Evolutionary conservation across 2,888 invertebrate genomes (phyloP), one percentile per base, ranked within the genome.

Genomic region (Scaptomyza cyrtandrae): DNA sequence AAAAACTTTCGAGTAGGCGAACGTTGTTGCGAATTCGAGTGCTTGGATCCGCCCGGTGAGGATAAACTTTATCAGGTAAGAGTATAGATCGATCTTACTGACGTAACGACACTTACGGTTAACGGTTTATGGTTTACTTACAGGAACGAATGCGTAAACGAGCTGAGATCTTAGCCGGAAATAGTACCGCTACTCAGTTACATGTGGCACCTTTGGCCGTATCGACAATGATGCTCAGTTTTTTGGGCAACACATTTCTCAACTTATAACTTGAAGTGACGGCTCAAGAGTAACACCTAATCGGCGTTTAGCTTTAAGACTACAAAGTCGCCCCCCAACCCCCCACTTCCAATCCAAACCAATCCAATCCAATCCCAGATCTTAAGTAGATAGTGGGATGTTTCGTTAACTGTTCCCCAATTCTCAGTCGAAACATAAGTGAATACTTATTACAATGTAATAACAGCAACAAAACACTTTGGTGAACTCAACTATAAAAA

Each of bases 21-120:
- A 90, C 94, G 96, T 66, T 98, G 98, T 93, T 98, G 98, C 91
- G 96, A 97, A 90, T 98, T 97, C 92, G 95, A 96, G 90, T 98
- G 98, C 92, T 93, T 97, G 80, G 97, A 97, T 92, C 95, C 95
- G 0, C 95, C 95, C 0, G 95, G 95, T 0, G 94, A 95, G 82
- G 94, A 95, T 90, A 93, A 92, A 60, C 91, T 93, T 52, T 94
- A 94, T 91, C 93, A 93, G 90, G 92, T 92, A 64, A 69, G 75
- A 2, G 10, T 9, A 16, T 9, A 16, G n/a, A 29, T 14, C 39
- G 39, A 35, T 13, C 3, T 4, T 5, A 33, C 10, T 6, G 2
- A 33, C 24, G 1, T 31, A 7, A 31, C 13, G 13, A 2, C 56
- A 6, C 33, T 19, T 1, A 19, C 19, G 19, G 19, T 19, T 19